Evolutionary conservation across 2,797 vertebrate genomes (phyloP).

Genomic region (Hydrocynus forskahlii): DNA sequence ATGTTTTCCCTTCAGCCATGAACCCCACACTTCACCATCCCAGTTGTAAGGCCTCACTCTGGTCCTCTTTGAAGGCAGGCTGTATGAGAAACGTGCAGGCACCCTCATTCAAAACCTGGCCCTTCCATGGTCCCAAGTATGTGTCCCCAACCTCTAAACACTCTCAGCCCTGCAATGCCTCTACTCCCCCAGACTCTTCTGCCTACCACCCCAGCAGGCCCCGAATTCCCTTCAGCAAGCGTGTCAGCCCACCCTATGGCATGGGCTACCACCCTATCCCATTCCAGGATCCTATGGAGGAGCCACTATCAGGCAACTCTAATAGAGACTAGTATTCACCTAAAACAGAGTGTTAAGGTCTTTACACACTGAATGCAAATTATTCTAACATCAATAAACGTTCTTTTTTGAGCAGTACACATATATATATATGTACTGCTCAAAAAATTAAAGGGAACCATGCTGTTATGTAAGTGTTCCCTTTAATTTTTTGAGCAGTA

Average conservation of each 20-base stretch:
- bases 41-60: constrained; percentile 73
- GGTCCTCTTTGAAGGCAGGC: constrained; percentile 79
- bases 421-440: too few relatives aligned
- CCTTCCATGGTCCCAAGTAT: constrained; percentile 72
- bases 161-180: constrained; percentile 61
- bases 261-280: constrained; percentile 66
- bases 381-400: too few relatives aligned
- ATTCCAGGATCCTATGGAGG: constrained; percentile 62
- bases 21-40: constrained; percentile 11
- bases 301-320: constrained; percentile 66
- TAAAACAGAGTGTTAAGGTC: constrained; percentile 9
- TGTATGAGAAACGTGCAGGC: constrained; percentile 79
- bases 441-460: too few relatives aligned
- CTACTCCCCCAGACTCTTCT: constrained; percentile 45
- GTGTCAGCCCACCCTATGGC: constrained; percentile 64
- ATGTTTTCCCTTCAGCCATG: constrained; percentile 41
- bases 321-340: constrained; percentile 41
- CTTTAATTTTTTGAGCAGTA: too few relatives aligned
- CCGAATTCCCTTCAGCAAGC: constrained; percentile 55
- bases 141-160: constrained; percentile 66
- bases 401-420: too few relatives aligned
- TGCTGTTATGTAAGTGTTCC: too few relatives aligned
- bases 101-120: constrained; percentile 74
- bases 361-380: background rate
- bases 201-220: constrained; percentile 42